These are phyloP conservation scores for Phaonia tiefii DNA, from an alignment of 2,888 invertebrate species.

Conservation along the genomic window DNA sequence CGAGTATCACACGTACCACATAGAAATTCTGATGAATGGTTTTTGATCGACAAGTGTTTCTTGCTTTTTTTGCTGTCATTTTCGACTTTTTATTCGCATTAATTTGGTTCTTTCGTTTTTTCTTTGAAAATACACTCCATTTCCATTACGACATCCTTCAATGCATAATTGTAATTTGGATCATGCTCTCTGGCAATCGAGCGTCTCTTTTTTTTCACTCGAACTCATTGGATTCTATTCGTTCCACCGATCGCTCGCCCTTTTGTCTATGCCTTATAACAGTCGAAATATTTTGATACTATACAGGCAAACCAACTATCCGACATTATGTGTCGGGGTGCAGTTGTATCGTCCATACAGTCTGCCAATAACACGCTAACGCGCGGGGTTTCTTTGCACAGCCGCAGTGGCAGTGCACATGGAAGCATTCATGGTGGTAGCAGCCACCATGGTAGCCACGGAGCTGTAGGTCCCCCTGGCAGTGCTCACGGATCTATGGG, in stretches of 20 bases:
- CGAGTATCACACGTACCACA: too few relatives aligned
- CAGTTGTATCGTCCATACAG: conserved; percentile 81
- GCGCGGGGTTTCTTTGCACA: conserved; percentile 79
- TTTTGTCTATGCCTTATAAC: conserved; percentile 56
- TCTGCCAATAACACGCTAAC: conserved; percentile 81
- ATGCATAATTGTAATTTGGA: conserved; percentile 36
- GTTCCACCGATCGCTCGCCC: conserved; percentile 46
- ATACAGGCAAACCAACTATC: conserved; percentile 81
- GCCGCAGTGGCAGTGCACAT: conserved; percentile 78
- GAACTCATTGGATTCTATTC: conserved; percentile 54
- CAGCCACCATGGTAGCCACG: conserved; percentile 72
- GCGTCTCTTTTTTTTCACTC: conserved; percentile 45
- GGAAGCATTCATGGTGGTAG: conserved; percentile 75
- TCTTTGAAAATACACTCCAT: conserved; percentile 44
- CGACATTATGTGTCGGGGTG: conserved; percentile 81
- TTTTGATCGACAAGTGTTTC: too few relatives aligned
- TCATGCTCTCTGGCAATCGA: conserved; percentile 47
- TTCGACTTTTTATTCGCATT: conserved; percentile 45
- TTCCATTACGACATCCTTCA: conserved; percentile 49
- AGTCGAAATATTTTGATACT: conserved; percentile 80
- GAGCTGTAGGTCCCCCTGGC: conserved; percentile 69
- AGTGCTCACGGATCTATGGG: conserved; percentile 77
- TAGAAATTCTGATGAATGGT: too few relatives aligned
- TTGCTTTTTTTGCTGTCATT: conserved; percentile 10
- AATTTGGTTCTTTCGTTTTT: conserved; percentile 58